A percentile compares a stretch with the other conserved stretches of the same genome.
Conservation (phyloP, 2,113 vertebrate species). For the Brevimyrus niger region DNA sequence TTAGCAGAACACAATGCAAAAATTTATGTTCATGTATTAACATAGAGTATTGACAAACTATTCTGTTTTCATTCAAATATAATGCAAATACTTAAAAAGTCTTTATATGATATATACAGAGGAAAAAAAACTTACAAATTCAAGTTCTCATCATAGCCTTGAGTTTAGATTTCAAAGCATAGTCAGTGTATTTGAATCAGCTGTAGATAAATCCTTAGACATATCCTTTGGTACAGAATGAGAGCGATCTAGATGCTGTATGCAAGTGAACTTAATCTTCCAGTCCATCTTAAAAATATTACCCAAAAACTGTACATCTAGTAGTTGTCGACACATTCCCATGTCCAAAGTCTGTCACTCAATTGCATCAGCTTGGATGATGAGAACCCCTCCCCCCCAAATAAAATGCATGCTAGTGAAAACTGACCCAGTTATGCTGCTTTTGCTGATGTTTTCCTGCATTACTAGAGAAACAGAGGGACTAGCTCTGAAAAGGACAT, state of each 20-base stretch:
- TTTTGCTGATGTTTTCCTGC: not conserved
- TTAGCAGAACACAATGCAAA: slow-evolving; percentile 21
- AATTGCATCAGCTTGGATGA: slow-evolving; percentile 10
- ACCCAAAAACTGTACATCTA: not conserved
- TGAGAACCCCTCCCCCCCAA: not conserved
- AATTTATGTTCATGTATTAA: not conserved
- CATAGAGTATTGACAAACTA: not conserved
- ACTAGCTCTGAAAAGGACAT: not conserved
- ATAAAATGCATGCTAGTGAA: not conserved
- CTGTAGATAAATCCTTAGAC: not conserved
- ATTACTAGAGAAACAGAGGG: not conserved
- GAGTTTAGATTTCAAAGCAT: not conserved
- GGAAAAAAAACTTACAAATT: not conserved
- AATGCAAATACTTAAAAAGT: not conserved
- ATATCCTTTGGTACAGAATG: not conserved
- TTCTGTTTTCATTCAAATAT: not conserved
- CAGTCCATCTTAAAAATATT: not conserved
- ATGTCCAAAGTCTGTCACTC: slow-evolving; percentile 13
- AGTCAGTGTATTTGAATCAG: not conserved
- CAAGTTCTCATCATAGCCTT: not conserved
- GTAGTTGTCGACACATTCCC: not conserved
- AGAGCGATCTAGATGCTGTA: not conserved
- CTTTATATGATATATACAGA: not conserved
- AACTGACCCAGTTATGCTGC: not conserved
- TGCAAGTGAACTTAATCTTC: not conserved